A percentile compares a stretch with the other conserved stretches of the same genome.
Evolutionary conservation across 2,888 invertebrate species (phyloP).

Genomic region (Acrobeloides nanus): DNA sequence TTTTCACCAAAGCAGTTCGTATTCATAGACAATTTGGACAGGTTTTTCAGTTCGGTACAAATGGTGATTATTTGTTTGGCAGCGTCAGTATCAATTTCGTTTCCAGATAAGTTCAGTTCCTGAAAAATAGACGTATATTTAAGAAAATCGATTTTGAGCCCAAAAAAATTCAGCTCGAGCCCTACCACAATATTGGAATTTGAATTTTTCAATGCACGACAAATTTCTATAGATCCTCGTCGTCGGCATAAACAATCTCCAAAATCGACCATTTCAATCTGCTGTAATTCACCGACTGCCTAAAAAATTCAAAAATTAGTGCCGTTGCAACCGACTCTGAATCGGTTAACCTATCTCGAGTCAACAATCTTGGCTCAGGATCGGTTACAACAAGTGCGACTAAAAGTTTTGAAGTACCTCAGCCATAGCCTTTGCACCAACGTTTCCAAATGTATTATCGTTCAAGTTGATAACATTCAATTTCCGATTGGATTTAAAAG

Average conservation of each 20-base stretch:
- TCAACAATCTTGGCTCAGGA: too few species aligned
- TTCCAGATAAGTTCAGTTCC: conserved; percentile 27
- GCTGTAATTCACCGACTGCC: too few species aligned
- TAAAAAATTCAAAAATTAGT: too few species aligned
- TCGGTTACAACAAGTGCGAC: too few species aligned
- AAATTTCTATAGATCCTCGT: too few species aligned
- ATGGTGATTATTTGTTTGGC: conserved; percentile 12
- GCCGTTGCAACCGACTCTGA: too few species aligned
- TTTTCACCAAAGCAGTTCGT: conserved; percentile 30
- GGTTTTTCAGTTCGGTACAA: conserved; percentile 4
- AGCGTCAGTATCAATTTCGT: conserved; percentile 19
- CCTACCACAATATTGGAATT: too few species aligned
- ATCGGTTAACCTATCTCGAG: too few species aligned
- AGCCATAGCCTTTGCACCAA: conserved; percentile 72
- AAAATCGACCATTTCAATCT: conserved; percentile 57
- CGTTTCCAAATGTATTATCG: conserved; percentile 76
- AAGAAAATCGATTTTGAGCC: neutral
- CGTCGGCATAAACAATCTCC: conserved; percentile 59
- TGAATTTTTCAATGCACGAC: too few species aligned
- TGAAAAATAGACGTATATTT: neutral
- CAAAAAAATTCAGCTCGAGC: too few species aligned
- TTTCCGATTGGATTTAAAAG: conserved; percentile 49
- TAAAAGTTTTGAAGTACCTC: too few species aligned
- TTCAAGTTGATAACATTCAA: conserved; percentile 77
- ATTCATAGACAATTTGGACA: conserved; percentile 18